phyloP scores from a whole-genome alignment of 2,113 vertebrate genomes.

The Sigmodon hispidus region DNA sequence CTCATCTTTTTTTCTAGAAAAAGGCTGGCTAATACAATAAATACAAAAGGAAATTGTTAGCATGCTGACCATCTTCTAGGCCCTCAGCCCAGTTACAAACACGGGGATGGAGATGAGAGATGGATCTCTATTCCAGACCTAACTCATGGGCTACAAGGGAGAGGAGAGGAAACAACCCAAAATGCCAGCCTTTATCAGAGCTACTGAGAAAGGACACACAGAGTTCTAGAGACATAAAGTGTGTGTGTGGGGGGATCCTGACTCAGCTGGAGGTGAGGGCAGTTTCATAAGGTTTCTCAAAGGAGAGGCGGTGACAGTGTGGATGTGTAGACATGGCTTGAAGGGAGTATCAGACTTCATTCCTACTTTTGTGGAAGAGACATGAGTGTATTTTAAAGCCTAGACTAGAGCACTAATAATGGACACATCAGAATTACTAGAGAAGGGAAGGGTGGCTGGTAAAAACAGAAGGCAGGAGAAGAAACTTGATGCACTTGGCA shows the following conservation, averaged over 20 bases:
- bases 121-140: not conserved
- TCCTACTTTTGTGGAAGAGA: not conserved
- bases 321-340: not conserved
- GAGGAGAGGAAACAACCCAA: not conserved
- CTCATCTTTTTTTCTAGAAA: not conserved
- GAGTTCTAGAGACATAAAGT: not conserved
- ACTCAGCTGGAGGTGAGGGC: not conserved
- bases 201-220: accelerated
- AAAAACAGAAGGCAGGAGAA: not conserved
- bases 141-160: not conserved
- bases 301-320: not conserved
- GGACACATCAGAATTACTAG: not conserved
- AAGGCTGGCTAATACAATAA: not conserved
- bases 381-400: not conserved
- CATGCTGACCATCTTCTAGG: not conserved
- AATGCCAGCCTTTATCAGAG: not conserved
- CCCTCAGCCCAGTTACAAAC: not conserved
- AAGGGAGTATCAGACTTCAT: not conserved
- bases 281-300: not conserved
- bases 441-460: not conserved
- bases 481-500: not conserved
- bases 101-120: not conserved
- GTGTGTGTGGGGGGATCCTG: not conserved
- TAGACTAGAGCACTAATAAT: not conserved
- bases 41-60: not conserved